Evolutionary conservation across 2,888 invertebrate genomes (phyloP).

Genomic region (Microplitis manilae): DNA sequence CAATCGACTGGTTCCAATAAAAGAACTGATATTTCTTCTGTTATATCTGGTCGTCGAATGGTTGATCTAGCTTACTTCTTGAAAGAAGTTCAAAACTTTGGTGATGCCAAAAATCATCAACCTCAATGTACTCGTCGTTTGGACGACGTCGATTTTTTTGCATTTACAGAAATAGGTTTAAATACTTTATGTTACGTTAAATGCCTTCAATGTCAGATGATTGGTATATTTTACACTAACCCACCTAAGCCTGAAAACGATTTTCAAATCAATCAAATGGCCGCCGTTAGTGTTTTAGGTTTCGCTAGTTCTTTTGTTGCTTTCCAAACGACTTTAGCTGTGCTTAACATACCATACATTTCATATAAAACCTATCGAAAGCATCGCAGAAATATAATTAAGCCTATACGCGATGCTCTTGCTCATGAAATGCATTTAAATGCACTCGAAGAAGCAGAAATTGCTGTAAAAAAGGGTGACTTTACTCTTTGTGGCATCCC

Average conservation of each 20-base stretch:
- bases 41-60: neutral
- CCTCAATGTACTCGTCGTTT: neutral
- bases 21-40: neutral
- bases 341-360: neutral
- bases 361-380: neutral
- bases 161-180: neutral
- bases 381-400: neutral
- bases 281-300: neutral
- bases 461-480: neutral
- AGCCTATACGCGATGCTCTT: neutral
- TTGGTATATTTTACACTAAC: neutral
- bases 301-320: neutral
- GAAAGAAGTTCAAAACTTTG: neutral
- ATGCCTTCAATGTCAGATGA: neutral
- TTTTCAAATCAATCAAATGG: neutral
- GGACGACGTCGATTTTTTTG: neutral
- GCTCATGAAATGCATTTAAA: neutral
- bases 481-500: neutral
- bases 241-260: neutral
- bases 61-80: neutral
- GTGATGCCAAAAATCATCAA: neutral
- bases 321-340: neutral
- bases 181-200: neutral
- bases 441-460: neutral
- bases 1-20: neutral